Conservation (phyloP, 2,888 invertebrate species). For the Chymomyza fuscimana region DNA sequence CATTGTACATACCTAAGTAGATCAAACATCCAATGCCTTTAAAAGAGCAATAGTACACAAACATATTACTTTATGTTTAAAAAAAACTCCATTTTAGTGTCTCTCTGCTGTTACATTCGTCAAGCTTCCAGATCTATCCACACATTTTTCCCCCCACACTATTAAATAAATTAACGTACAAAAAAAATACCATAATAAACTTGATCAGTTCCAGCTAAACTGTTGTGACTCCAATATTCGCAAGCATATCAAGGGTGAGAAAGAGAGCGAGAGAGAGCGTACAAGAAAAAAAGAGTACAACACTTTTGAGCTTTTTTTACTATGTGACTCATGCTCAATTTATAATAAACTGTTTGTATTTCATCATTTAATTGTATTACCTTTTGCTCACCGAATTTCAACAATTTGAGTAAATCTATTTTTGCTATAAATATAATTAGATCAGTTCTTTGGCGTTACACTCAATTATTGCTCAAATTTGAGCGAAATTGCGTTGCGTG, state of each 20-base stretch:
- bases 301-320: not conserved
- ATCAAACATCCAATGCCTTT: no score
- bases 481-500: not conserved
- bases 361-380: not conserved
- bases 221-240: not conserved
- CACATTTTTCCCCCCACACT: no score
- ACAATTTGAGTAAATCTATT: not conserved
- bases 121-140: no score
- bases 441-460: not conserved
- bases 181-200: no score
- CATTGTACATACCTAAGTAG: no score
- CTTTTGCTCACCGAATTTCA: not conserved
- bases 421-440: not conserved
- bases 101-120: no score
- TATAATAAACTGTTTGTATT: not conserved
- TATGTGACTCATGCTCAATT: not conserved
- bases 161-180: no score
- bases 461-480: not conserved
- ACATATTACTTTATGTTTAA: no score
- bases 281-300: conserved; percentile 27
- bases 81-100: no score
- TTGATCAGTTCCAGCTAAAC: no score
- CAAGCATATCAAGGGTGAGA: no score
- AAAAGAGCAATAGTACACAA: no score
- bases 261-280: conserved; percentile 14